Percentiles rank a stretch among this genome's conserved stretches.
Evolutionary conservation across 2,113 vertebrate species (phyloP).

Genomic region (Rhinoderma darwinii): DNA sequence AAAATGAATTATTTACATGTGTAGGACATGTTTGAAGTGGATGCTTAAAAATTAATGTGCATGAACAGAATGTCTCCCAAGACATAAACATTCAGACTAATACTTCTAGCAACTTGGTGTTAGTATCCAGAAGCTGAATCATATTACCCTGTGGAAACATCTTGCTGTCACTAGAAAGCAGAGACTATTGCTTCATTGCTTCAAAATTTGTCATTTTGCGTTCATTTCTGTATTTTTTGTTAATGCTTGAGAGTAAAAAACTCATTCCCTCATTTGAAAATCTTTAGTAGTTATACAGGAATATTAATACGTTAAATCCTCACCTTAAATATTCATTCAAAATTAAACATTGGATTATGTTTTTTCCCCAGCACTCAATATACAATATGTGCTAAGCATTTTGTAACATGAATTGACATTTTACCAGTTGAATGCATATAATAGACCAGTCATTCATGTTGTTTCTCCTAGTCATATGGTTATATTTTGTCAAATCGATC

Average conservation of each 20-base stretch:
- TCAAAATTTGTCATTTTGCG: neutral
- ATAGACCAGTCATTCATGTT: no score
- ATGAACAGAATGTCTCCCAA: neutral
- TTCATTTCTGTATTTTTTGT: neutral
- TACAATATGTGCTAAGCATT: no score
- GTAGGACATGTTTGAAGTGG: neutral
- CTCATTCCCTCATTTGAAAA: neutral
- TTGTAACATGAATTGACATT: no score
- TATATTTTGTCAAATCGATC: no score
- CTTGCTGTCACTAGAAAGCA: slow-evolving; percentile 13
- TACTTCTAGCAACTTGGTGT: neutral
- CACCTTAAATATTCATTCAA: no score
- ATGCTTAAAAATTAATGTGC: slow-evolving; percentile 16
- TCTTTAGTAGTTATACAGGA: neutral
- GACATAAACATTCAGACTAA: neutral
- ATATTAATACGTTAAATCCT: neutral
- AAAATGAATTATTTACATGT: slow-evolving; percentile 29
- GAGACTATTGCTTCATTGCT: neutral
- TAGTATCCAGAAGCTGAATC: neutral
- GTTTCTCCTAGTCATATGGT: no score
- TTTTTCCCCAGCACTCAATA: no score
- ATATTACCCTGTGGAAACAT: neutral
- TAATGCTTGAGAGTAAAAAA: neutral
- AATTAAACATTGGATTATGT: no score
- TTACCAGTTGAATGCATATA: no score